Percentiles rank a stretch among this genome's conserved stretches.
phyloP scores from a whole-genome alignment of 2,113 vertebrate species.

The Benthochromis sp. region DNA sequence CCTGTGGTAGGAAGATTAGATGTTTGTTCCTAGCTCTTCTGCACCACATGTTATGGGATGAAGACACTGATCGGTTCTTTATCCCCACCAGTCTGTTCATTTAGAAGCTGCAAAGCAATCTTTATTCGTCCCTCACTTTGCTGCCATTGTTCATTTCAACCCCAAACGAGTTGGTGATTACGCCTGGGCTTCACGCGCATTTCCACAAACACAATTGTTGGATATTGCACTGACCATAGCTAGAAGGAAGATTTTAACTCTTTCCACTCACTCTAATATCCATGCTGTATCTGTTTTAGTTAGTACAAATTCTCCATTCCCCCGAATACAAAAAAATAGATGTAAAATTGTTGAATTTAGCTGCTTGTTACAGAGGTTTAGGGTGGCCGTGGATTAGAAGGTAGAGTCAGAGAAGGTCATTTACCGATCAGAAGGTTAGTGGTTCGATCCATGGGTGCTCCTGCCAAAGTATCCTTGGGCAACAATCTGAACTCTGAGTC shows the following conservation, averaged over 20 bases:
- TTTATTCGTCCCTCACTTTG: neutral
- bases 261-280: neutral
- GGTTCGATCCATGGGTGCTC: neutral
- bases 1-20: neutral
- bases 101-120: neutral
- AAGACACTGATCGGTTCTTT: neutral
- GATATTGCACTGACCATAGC: neutral
- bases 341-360: neutral
- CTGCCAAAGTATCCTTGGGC: neutral
- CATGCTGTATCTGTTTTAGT: neutral
- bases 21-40: neutral
- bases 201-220: neutral
- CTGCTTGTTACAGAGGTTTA: neutral
- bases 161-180: neutral
- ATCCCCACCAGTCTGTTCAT: neutral
- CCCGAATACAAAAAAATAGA: accelerated
- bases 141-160: neutral
- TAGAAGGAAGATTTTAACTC: neutral
- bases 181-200: neutral
- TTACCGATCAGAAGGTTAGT: neutral
- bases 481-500: accelerated
- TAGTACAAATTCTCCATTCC: neutral
- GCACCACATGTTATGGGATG: neutral
- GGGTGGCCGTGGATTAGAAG: neutral
- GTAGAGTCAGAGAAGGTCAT: neutral